A percentile compares a stretch with the other conserved stretches of the same genome.
These are phyloP conservation scores for Atherinomorus stipes DNA, from an alignment of 2,113 vertebrate genomes.

Conservation along the genomic window DNA sequence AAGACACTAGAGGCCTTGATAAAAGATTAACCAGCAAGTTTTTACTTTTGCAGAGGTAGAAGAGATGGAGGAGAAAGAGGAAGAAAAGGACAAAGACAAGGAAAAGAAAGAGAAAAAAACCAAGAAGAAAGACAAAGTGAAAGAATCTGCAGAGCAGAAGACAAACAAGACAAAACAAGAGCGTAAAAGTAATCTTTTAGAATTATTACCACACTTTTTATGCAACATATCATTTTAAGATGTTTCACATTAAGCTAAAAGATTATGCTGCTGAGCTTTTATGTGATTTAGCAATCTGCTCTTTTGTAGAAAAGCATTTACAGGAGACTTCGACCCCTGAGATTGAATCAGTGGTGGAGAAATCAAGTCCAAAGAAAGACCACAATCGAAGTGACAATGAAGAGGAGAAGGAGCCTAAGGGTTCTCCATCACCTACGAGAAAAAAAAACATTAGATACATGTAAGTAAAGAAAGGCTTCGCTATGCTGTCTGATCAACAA, in stretches of 20 bases:
- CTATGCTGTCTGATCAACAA: not conserved
- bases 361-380: slow-evolving; percentile 48
- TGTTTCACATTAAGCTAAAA: not conserved
- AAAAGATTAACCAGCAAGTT: not conserved
- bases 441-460: slow-evolving; percentile 69
- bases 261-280: not conserved
- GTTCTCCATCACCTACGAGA: slow-evolving; percentile 60
- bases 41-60: slow-evolving; percentile 60
- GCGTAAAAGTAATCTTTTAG: slow-evolving; percentile 59
- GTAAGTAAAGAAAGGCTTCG: slow-evolving; percentile 50
- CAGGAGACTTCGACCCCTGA: slow-evolving; percentile 49
- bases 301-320: slow-evolving; percentile 61
- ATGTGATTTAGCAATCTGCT: not conserved
- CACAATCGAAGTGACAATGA: slow-evolving; percentile 58
- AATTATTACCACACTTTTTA: not conserved
- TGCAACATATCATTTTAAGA: too few species aligned
- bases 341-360: slow-evolving; percentile 48
- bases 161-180: slow-evolving; percentile 64
- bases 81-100: slow-evolving; percentile 45
- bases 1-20: not conserved
- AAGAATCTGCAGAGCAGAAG: slow-evolving; percentile 60
- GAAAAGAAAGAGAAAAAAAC: slow-evolving; percentile 74
- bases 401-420: slow-evolving; percentile 41
- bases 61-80: slow-evolving; percentile 51
- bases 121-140: slow-evolving; percentile 67